Conservation (phyloP, 2,797 vertebrate genomes). For the Oreochromis grahami region DNA sequence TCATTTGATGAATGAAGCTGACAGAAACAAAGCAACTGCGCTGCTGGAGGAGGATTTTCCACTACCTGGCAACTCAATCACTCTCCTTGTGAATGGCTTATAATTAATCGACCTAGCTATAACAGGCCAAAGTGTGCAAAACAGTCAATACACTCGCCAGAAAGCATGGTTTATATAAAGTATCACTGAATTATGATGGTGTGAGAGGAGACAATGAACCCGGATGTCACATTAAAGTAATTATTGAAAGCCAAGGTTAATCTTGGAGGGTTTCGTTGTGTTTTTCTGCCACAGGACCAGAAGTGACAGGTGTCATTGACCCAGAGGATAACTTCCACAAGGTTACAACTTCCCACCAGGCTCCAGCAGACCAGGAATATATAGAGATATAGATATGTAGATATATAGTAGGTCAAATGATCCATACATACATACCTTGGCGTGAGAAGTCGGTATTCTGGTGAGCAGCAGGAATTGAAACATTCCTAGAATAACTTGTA, state of each 20-base stretch:
- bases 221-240: not conserved
- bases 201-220: not conserved
- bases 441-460: conserved; percentile 76
- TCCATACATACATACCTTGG: conserved; percentile 69
- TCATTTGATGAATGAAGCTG: not conserved
- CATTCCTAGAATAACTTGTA: conserved; percentile 85
- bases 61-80: conserved; percentile 27
- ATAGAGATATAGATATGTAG: not conserved
- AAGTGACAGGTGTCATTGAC: conserved; percentile 71
- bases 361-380: not conserved
- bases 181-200: not conserved
- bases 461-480: conserved; percentile 82
- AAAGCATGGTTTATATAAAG: not conserved
- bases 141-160: not conserved
- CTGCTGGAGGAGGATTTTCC: not conserved
- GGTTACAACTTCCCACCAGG: not conserved
- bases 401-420: not conserved
- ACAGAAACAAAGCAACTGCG: not conserved
- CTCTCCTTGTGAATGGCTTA: not conserved
- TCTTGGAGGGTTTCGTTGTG: not conserved
- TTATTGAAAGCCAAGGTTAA: not conserved
- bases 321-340: conserved; percentile 51
- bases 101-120: not conserved
- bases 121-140: not conserved
- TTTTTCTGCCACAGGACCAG: conserved; percentile 1